Percentiles rank a stretch among this genome's conserved stretches.
phyloP scores from a whole-genome alignment of 23 tunicate genomes.

The Trididemnum clinides region DNA sequence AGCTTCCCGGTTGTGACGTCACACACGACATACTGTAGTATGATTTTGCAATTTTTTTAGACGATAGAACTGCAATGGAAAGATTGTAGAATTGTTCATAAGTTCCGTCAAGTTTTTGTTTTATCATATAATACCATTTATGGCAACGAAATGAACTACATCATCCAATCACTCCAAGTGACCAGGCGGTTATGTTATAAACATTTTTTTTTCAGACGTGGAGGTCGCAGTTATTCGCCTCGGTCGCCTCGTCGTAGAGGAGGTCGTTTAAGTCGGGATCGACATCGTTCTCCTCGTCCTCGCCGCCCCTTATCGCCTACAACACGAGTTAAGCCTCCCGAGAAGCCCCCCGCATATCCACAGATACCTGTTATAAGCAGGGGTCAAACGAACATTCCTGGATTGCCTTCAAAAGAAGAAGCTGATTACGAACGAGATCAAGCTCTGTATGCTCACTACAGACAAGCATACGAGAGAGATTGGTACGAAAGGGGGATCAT shows the following conservation, averaged over 20 bases:
- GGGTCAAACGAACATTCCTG: slow-evolving; percentile 41
- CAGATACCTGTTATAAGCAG: slow-evolving; percentile 17
- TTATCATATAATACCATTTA: too few species aligned
- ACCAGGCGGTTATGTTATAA: too few species aligned
- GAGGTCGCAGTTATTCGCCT: neutral
- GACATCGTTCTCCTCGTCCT: slow-evolving; percentile 7
- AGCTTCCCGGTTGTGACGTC: too few species aligned
- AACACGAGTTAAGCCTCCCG: neutral
- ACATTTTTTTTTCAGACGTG: neutral
- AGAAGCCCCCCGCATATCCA: neutral
- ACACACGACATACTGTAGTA: too few species aligned
- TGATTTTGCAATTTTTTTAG: too few species aligned
- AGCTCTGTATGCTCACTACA: slow-evolving; percentile 77
- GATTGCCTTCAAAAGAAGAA: slow-evolving; percentile 70
- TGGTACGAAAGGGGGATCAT: slow-evolving; percentile 75
- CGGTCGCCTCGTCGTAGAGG: neutral
- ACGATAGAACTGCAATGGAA: too few species aligned
- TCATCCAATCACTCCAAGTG: neutral
- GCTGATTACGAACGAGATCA: slow-evolving; percentile 75
- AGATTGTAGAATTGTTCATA: too few species aligned
- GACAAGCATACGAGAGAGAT: slow-evolving; percentile 78
- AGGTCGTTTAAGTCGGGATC: slow-evolving; percentile 12
- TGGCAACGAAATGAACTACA: neutral
- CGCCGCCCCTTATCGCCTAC: neutral
- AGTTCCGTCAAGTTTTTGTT: too few species aligned